Evolutionary conservation across 92 coral and sea anemone species (phyloP).

Genomic region (Muricea muricata): DNA sequence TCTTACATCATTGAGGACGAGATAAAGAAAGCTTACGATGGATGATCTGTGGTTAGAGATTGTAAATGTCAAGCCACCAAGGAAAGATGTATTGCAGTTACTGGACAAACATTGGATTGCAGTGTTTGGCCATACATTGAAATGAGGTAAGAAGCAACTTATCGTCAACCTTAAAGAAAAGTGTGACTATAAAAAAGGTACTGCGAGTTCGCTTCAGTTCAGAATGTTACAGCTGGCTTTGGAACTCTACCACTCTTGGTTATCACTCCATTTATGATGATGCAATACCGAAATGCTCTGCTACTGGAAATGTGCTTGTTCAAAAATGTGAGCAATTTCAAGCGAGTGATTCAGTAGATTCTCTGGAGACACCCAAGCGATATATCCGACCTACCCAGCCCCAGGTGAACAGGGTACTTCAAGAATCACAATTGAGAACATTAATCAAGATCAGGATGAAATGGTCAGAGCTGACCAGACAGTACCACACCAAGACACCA

Average conservation of each 20-base stretch:
- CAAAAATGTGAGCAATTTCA: conserved; percentile 81
- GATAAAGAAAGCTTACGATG: no score
- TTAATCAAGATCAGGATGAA: no score
- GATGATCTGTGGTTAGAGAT: no score
- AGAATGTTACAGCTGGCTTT: conserved; percentile 66
- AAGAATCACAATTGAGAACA: no score
- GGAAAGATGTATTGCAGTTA: no score
- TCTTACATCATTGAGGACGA: no score
- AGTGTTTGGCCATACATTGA: conserved; percentile 89
- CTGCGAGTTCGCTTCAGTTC: conserved; percentile 80
- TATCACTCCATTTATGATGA: conserved; percentile 86
- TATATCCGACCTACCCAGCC: no score
- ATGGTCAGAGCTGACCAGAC: no score
- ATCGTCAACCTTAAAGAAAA: conserved; percentile 78
- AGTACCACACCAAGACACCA: conserved; percentile 79
- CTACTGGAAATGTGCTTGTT: conserved; percentile 83
- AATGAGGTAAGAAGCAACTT: conserved; percentile 60
- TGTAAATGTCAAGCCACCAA: no score
- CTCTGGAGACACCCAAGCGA: conserved; percentile 49
- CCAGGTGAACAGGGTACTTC: no score
- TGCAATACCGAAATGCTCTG: conserved; percentile 89
- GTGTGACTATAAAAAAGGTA: conserved; percentile 80
- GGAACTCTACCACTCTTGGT: conserved; percentile 77
- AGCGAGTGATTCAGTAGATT: conserved; percentile 5
- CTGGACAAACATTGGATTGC: no score